Evolutionary conservation across 2,797 vertebrate species (phyloP), one percentile per base, ranked within the genome.

Genomic region (Prunella strophiata): DNA sequence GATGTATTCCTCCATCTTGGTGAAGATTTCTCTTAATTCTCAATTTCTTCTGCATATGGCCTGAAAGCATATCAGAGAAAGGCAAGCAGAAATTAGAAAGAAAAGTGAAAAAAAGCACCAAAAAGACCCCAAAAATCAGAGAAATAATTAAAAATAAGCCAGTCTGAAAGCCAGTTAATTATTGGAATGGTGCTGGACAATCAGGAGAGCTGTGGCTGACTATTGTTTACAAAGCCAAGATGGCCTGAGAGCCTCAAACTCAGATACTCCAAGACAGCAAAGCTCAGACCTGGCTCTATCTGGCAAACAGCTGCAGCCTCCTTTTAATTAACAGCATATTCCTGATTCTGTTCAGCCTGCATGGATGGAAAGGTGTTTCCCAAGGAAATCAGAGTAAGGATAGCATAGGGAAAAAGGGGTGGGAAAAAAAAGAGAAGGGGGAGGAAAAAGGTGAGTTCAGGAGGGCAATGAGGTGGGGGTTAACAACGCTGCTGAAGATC

Each of bases 401-500:
- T 10, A 91, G 96, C 93, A 93, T 16, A 67, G 47, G 80, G 92
- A 58, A 94, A 89, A 92, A 38, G 51, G 48, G 34, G 52, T 63
- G 88, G 66, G 26, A 45, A 43, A 43, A 43, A 77, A 23, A 57
- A 45, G 7, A 9, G 38, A 27, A 27, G 38, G 10, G 47, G 77
- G 54, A 48, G 61, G 54, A n/a, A 66, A 96, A 96, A 96, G 96
- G 97, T 96, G 94, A 97, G 97, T 98, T 98, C 97, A 97, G 97
- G 95, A 97, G 98, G 97, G 97, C 97, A 97, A 97, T 97, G 97
- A 98, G 97, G 95, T 14, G 92, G 70, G 97, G 98, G 97, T 98
- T 98, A 98, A 98, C 97, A 97, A 94, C 29, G 1, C 97, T 98
- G 97, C 96, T 97, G 97, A 98, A 98, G 98, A 98, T 98, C 98